Percentiles rank a stretch among this genome's conserved stretches.
Conservation (phyloP, 2,797 vertebrate species). For the Smutsia temminckii region DNA sequence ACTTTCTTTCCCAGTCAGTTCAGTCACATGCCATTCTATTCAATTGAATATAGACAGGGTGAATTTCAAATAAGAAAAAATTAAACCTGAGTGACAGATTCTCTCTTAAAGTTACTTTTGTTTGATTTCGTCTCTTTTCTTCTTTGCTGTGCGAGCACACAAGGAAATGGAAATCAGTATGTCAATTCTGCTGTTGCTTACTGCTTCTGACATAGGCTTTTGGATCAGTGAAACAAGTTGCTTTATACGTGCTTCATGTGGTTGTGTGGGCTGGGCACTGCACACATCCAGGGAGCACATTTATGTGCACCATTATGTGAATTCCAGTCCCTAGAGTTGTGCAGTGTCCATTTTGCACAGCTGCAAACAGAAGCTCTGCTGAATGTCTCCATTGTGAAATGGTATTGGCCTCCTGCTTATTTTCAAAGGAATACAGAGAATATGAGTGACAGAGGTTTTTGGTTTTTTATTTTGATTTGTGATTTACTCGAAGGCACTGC, state of each 20-base stretch:
- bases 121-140: slow-evolving; percentile 56
- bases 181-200: not conserved
- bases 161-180: slow-evolving; percentile 44
- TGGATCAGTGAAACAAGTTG: not conserved
- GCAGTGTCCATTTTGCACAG: no score
- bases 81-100: slow-evolving; percentile 65
- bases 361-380: not conserved
- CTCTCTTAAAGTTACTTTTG: slow-evolving; percentile 61
- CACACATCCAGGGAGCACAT: not conserved
- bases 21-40: slow-evolving; percentile 67
- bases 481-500: not conserved
- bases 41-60: slow-evolving; percentile 64
- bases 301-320: rapidly evolving
- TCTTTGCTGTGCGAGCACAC: slow-evolving; percentile 39
- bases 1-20: slow-evolving; percentile 63
- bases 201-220: not conserved
- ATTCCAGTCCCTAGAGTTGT: not conserved
- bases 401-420: not conserved
- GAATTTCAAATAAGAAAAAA: slow-evolving; percentile 69
- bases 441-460: not conserved
- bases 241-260: not conserved
- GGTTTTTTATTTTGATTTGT: slow-evolving; percentile 10
- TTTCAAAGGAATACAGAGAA: not conserved
- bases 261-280: not conserved
- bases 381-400: not conserved